These are phyloP conservation scores for Rhinopomastus cyanomelas DNA, from an alignment of 2,113 vertebrate species.

Conservation along the genomic window DNA sequence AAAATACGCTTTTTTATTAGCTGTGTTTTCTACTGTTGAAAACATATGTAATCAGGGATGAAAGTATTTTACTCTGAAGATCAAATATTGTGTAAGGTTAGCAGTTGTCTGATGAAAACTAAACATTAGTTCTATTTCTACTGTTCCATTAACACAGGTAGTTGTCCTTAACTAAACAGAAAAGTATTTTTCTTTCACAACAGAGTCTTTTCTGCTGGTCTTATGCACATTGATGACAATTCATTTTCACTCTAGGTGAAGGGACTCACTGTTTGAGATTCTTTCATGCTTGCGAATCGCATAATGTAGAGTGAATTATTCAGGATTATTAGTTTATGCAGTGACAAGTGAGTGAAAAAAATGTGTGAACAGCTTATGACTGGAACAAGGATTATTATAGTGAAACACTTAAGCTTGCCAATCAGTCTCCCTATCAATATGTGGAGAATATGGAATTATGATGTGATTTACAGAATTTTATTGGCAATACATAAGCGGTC, in stretches of 20 bases:
- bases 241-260: background rate
- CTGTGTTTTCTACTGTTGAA: background rate
- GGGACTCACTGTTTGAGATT: background rate
- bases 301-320: background rate
- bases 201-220: background rate
- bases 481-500: background rate
- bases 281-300: background rate
- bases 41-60: background rate
- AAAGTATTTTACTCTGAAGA: background rate
- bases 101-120: background rate
- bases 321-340: background rate
- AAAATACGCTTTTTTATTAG: background rate
- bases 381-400: background rate
- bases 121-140: background rate
- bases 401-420: background rate
- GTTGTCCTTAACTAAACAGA: background rate
- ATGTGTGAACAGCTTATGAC: background rate
- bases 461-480: background rate
- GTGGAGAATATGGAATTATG: background rate
- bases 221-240: background rate
- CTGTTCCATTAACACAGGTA: background rate
- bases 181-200: background rate
- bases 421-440: background rate
- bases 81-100: background rate
- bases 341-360: background rate